A percentile compares a stretch with the other conserved stretches of the same genome.
These are phyloP conservation scores for Numenius arquata DNA, from an alignment of 2,113 vertebrate genomes.

Conservation along the genomic window DNA sequence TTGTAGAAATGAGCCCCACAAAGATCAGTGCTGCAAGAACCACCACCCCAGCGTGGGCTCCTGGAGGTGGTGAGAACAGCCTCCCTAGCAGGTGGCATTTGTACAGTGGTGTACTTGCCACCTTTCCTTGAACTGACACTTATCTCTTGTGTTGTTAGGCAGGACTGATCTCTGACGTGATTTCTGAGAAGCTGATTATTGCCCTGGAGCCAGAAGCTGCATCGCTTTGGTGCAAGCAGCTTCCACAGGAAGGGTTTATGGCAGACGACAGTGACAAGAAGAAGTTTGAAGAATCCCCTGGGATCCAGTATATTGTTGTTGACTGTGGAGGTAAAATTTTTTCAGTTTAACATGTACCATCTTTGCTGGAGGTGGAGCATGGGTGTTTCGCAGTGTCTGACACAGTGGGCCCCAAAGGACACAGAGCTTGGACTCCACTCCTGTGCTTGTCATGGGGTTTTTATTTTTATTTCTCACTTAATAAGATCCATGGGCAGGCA, in stretches of 20 bases:
- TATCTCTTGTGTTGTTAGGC: conserved; percentile 36
- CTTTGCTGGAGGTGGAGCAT: background rate
- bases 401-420: background rate
- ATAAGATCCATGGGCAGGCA: background rate
- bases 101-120: background rate
- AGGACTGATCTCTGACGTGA: background rate
- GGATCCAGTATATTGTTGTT: conserved; percentile 54
- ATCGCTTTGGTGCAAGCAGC: conserved; percentile 55
- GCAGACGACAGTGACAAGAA: background rate
- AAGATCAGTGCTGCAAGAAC: background rate
- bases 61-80: background rate
- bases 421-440: background rate
- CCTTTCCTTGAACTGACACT: background rate
- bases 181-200: conserved; percentile 34
- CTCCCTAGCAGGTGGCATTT: background rate
- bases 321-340: conserved; percentile 62
- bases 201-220: conserved; percentile 65
- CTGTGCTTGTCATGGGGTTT: background rate
- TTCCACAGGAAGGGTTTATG: conserved; percentile 39
- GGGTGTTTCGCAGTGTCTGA: background rate
- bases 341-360: background rate
- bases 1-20: background rate
- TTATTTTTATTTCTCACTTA: background rate
- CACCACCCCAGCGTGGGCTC: background rate
- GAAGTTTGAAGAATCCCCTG: conserved; percentile 35